Percentiles rank a stretch among this genome's conserved stretches.
Conservation (phyloP, 2,797 vertebrate genomes). For the Myoxocephalus aenaeus region DNA sequence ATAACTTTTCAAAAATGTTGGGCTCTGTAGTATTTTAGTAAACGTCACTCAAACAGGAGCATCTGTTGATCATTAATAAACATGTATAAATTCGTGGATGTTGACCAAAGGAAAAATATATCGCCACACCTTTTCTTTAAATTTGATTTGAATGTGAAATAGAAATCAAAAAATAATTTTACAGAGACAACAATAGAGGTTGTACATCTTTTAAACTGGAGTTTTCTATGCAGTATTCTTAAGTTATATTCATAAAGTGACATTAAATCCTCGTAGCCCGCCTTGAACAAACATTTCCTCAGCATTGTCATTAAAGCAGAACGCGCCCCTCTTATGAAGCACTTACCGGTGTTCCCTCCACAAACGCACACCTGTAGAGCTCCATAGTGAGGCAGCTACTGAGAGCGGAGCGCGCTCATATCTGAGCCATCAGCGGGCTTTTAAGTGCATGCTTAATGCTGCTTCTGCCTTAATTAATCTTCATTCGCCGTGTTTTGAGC, state of each 20-base stretch:
- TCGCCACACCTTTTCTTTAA: not conserved
- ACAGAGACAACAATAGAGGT: not conserved
- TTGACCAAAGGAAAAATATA: not conserved
- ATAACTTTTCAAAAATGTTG: no score
- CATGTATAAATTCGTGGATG: not conserved
- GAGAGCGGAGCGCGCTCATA: constrained; percentile 93
- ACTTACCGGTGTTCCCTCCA: constrained; percentile 30
- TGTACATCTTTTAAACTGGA: not conserved
- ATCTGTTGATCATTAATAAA: not conserved
- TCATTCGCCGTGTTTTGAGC: constrained; percentile 92
- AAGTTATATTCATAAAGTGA: not conserved
- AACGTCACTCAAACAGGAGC: no score
- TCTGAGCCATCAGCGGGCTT: constrained; percentile 88
- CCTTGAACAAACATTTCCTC: constrained; percentile 22
- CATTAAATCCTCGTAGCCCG: constrained; percentile 1
- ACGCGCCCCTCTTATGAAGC: constrained; percentile 26
- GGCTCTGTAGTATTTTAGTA: no score
- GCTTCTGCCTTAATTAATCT: constrained; percentile 97
- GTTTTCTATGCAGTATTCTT: not conserved
- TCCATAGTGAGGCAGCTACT: constrained; percentile 80
- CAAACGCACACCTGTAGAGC: constrained; percentile 56
- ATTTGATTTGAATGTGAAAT: not conserved
- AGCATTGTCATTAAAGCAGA: constrained; percentile 21
- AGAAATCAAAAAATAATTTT: not conserved
- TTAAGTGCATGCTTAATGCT: constrained; percentile 87